Evolutionary conservation across 2,113 vertebrate genomes (phyloP), one percentile per base, ranked within the genome.

Genomic region (Microcebus griseorufus): DNA sequence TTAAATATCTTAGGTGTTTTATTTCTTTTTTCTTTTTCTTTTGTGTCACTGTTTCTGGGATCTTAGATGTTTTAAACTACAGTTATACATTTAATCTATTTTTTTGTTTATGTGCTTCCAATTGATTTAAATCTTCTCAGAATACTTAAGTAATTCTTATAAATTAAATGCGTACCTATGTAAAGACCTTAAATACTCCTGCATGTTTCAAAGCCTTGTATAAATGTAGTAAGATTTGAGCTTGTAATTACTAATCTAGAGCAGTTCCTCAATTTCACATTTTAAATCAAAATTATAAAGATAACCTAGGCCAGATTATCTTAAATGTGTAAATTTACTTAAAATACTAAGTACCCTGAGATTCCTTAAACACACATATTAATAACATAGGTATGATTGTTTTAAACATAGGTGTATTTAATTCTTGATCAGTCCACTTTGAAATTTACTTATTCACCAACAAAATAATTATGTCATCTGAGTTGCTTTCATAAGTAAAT

Each of bases 321-420:
- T 95, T 79, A 79, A 79, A 88, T 64, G 70, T 86, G 13, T 39
- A 51, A 10, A 73, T 88, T 88, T 51, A 92, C 58, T 94, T 88
- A 48, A 94, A 73, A 72, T 88, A 9, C 25, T 67, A 58, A 88
- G 12, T 29, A 48, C 18, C 2, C 51, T 29, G 45, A 70, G 76
- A 78, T 69, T 94, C 25, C 23, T 87, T 83, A 97, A 83, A n/a
- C n/a, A 88, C 3, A 84, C 23, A 78, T 91, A 58, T 83, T 88
- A 87, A 87, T 83, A 76, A 58, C 16, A 70, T 23, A 85, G 55
- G 9, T 69, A 82, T 92, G 42, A 58, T 82, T 94, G 60, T 83
- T 93, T 93, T 91, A 88, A 90, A 78, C 25, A 39, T 67, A 18
- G 3, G 64, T 65, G 60, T 55, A 58, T 80, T 97, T 67, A 88